A percentile compares a stretch with the other conserved stretches of the same genome.
Evolutionary conservation across 2,888 invertebrate species (phyloP).

Genomic region (Tuberolachnus salignus): DNA sequence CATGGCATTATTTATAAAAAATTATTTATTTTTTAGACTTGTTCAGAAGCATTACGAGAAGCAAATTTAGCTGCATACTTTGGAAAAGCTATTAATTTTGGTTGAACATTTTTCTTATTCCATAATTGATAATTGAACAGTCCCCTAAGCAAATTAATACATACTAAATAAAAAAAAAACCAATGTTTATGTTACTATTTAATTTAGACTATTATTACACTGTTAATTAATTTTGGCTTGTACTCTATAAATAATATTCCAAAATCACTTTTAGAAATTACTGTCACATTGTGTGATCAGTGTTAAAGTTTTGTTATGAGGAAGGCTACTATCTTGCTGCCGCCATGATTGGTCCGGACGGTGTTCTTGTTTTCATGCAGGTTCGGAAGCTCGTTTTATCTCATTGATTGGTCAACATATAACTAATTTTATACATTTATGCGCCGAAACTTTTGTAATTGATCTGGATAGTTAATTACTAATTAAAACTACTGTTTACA

Average conservation of each 20-base stretch:
- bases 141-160: background rate
- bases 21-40: conserved; percentile 74
- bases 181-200: background rate
- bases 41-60: conserved; percentile 95
- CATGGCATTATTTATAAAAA: conserved; percentile 50
- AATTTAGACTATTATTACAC: conserved; percentile 17
- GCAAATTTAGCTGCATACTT: conserved; percentile 93
- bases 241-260: conserved; percentile 8
- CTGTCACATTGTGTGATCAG: background rate
- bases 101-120: conserved; percentile 52
- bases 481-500: too few species aligned
- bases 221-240: conserved; percentile 9
- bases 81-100: conserved; percentile 97
- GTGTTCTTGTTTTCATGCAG: too few species aligned
- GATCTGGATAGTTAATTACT: too few species aligned
- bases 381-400: too few species aligned
- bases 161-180: background rate
- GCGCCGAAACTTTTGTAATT: too few species aligned
- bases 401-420: too few species aligned
- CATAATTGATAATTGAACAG: background rate
- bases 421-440: too few species aligned
- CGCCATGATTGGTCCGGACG: too few species aligned
- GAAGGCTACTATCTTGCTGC: too few species aligned
- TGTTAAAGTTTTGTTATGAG: too few species aligned
- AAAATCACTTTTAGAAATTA: background rate